phyloP scores from a whole-genome alignment of 2,113 vertebrate species.

The Charina bottae region DNA sequence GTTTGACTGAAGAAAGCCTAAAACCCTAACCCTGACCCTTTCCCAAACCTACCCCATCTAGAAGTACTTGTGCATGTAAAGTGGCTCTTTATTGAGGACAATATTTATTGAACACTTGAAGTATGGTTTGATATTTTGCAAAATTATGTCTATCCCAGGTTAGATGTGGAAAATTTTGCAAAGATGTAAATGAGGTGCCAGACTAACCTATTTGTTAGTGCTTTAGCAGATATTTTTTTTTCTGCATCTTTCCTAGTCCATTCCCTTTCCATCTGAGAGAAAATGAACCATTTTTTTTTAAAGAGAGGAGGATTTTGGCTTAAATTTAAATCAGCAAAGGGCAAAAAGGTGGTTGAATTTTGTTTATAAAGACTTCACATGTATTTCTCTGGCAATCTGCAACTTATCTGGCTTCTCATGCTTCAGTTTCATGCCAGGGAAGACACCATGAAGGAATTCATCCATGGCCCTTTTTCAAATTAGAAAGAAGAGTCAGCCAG shows the following conservation, averaged over 20 bases:
- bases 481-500: not conserved
- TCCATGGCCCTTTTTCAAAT: not conserved
- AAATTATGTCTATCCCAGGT: not conserved
- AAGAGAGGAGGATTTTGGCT: not conserved
- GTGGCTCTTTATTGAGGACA: not conserved
- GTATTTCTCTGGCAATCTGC: not conserved
- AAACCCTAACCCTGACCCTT: no score
- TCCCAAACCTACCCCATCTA: not conserved
- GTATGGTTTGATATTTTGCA: not conserved
- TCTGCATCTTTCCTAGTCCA: not conserved
- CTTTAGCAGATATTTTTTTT: not conserved
- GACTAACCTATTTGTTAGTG: no score
- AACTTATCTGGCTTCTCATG: not conserved
- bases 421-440: not conserved
- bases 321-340: not conserved
- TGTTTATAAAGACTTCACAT: not conserved
- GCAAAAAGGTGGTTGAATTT: not conserved
- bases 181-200: not conserved
- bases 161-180: not conserved
- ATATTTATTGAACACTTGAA: not conserved
- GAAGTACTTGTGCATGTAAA: not conserved
- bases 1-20: no score
- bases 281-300: not conserved
- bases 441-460: not conserved
- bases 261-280: not conserved